Evolutionary conservation across 2,113 vertebrate species (phyloP).

Genomic region (Neofelis nebulosa): DNA sequence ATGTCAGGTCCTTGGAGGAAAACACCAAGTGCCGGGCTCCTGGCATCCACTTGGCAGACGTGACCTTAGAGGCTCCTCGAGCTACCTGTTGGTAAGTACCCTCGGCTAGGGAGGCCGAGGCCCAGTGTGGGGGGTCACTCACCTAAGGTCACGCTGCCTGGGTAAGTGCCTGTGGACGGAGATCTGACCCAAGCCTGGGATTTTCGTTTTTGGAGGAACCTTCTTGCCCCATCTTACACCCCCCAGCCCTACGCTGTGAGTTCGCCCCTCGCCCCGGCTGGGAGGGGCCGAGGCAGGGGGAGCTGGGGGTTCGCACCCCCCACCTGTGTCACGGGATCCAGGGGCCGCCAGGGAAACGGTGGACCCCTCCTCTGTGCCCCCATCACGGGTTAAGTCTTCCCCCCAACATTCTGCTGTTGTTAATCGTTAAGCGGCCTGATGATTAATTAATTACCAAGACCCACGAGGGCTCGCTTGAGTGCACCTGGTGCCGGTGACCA

Average conservation of each 20-base stretch:
- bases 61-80: neutral
- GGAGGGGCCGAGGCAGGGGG: neutral
- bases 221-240: neutral
- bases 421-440: conserved; percentile 56
- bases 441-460: conserved; percentile 44
- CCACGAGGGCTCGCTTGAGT: neutral
- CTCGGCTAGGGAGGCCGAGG: neutral
- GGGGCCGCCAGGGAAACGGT: neutral
- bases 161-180: neutral
- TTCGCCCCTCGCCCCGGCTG: neutral
- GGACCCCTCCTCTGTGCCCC: neutral
- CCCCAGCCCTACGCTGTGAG: neutral
- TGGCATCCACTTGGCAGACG: accelerated
- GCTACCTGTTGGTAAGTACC: neutral
- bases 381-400: neutral
- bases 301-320: no score
- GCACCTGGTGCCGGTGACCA: neutral
- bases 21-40: accelerated
- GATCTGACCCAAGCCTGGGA: neutral
- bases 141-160: neutral
- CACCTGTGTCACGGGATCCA: accelerated
- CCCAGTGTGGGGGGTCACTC: neutral
- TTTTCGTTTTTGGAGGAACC: neutral
- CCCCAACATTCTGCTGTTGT: neutral
- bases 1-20: neutral